phyloP scores from a whole-genome alignment of 2,113 vertebrate genomes.

The Hiodon tergisus region DNA sequence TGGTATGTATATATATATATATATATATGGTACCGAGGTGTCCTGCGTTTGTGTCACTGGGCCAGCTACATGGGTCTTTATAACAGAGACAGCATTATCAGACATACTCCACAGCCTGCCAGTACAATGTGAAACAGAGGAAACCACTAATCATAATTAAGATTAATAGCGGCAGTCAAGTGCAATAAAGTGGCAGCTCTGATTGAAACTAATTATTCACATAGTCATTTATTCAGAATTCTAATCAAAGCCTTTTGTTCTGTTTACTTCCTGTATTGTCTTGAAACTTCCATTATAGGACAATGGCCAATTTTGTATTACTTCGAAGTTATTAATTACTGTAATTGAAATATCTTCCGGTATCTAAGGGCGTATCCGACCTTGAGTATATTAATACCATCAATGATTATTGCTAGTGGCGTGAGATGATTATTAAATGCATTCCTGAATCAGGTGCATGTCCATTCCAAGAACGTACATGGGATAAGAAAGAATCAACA shows the following conservation, averaged over 20 bases:
- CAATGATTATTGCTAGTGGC: neutral
- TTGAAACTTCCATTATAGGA: constrained; percentile 9
- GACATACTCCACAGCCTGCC: neutral
- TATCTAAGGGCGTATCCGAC: neutral
- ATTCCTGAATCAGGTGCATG: neutral
- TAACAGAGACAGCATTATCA: no score
- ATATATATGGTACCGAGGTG: no score
- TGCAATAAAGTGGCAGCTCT: constrained; percentile 18
- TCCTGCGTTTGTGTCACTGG: no score
- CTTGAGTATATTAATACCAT: neutral
- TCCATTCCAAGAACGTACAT: no score
- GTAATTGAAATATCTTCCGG: neutral
- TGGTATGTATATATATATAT: no score
- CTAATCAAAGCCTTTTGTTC: constrained; percentile 17
- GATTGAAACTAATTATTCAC: constrained; percentile 18
- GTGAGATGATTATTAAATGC: neutral
- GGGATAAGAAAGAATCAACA: no score
- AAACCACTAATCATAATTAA: constrained; percentile 18
- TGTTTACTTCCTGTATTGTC: constrained; percentile 12
- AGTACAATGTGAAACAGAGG: constrained; percentile 3
- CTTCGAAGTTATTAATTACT: constrained; percentile 16
- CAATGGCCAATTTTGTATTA: constrained; percentile 6
- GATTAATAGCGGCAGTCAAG: constrained; percentile 25
- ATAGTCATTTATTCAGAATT: constrained; percentile 15
- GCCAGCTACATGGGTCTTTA: no score